Conservation (phyloP, 2,888 invertebrate species). For the Tenthredo scrophulariae region DNA sequence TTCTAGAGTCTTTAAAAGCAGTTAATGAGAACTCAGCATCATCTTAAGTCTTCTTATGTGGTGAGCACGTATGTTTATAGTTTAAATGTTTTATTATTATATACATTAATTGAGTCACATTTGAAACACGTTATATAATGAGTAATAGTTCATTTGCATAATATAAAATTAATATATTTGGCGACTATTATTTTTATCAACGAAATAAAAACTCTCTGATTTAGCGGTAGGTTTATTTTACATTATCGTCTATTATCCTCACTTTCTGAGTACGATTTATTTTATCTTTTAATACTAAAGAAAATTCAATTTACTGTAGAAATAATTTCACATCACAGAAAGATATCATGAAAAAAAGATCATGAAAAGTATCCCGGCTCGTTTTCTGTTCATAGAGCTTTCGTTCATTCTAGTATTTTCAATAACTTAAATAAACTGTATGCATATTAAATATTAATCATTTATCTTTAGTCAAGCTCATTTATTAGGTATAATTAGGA, state of each 20-base stretch:
- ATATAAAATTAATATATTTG: background rate
- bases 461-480: constrained; percentile 6
- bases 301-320: background rate
- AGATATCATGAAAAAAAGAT: background rate
- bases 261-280: background rate
- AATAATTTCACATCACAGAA: constrained; percentile 15
- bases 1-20: constrained; percentile 68
- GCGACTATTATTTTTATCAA: background rate
- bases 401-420: background rate
- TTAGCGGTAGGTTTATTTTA: background rate
- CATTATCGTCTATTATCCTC: background rate
- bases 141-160: background rate
- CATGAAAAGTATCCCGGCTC: no score
- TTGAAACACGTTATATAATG: background rate
- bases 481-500: background rate
- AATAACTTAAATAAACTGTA: background rate
- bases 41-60: constrained; percentile 44
- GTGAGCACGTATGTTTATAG: constrained; percentile 35
- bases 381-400: background rate
- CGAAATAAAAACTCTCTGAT: background rate
- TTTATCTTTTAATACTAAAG: background rate
- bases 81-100: background rate
- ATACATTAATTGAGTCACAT: background rate
- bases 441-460: background rate
- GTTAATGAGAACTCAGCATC: constrained; percentile 57